A percentile compares a stretch with the other conserved stretches of the same genome.
Conservation (phyloP, 1,140 invertebrate genomes). For the Microplitis demolitor region DNA sequence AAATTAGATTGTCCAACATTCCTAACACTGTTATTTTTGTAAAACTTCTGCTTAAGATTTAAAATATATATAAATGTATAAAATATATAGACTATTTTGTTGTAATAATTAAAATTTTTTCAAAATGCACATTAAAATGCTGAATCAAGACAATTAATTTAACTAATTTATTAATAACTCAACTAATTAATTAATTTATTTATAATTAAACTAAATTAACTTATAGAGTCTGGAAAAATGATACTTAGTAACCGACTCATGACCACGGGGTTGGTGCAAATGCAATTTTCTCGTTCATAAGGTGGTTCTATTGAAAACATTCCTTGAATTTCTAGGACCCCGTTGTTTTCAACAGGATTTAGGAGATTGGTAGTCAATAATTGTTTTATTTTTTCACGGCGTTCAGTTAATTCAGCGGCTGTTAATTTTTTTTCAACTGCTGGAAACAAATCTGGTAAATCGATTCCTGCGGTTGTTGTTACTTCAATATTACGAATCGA, state of each 20-base stretch:
- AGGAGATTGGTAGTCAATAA: conserved; percentile 49
- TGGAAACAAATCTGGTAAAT: conserved; percentile 48
- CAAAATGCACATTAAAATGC: no score
- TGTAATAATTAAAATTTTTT: no score
- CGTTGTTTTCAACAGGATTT: conserved; percentile 44
- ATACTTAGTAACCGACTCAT: conserved; percentile 44
- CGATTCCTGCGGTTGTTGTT: conserved; percentile 25
- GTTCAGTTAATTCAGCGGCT: conserved; percentile 22
- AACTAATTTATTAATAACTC: no score
- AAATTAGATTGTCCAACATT: no score
- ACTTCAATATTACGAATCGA: conserved; percentile 44
- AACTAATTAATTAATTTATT: no score
- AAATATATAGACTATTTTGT: no score
- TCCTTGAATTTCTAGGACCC: conserved; percentile 45
- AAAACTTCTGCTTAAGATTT: no score
- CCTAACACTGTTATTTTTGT: no score
- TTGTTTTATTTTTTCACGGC: conserved; percentile 45
- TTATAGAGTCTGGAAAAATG: no score
- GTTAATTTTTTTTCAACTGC: conserved; percentile 30
- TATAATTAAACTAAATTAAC: no score
- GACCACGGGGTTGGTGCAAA: conserved; percentile 49
- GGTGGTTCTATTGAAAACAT: conserved; percentile 51
- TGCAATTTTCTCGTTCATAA: conserved; percentile 47
- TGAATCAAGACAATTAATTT: no score
- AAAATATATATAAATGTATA: no score